Base-by-base conservation (phyloP, 1,140 invertebrate genomes). In the Asbolus verrucosus region DNA sequence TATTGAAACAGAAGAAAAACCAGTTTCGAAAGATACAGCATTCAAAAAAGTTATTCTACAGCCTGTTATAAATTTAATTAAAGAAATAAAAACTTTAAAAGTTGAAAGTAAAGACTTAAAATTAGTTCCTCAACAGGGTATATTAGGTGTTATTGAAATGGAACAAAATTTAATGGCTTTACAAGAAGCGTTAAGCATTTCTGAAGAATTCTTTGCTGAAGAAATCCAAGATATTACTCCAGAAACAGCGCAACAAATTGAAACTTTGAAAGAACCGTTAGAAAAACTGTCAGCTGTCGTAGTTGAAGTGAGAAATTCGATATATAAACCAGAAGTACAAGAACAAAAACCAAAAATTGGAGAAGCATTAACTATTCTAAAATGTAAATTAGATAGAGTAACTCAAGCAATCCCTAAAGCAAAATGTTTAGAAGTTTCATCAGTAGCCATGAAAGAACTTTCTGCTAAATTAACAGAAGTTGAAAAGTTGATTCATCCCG, bases 341-440 rank as follows among this genome's bases (percentile, higher is more conserved):
- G 46, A 54, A 54, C 46, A 54, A n/a, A 54, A 30, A 27, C 46
- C 19, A 27, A 24, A 54, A 54, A 54, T 54, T 54, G 21, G 11
- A n/a, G 27, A 54, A 14, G 46, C 46, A 11, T 11, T 54, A 27
- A n/a, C n/a, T 18, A 21, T 21, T 1, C 14, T 54, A 14, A 54
- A 54, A 54, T 54, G 46, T 30, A 21, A 54, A 54, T 27, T 39
- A n/a, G 61, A 63, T 21, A 39, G 14, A 2, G 15, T 63, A 41
- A 11, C 16, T 1, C 14, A 38, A 15, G 8, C 21, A 19, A 14
- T 33, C 1, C 19, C 33, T 1, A 18, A 39, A n/a, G 15, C 33
- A 24, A 39, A 38, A 41, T 4, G 18, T 1, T 14, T 63, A 4
- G 16, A 63, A n/a, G 21, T 11, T 27, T 54, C 61, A 6, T 18